Evolutionary conservation across 2,797 vertebrate genomes (phyloP).

Genomic region (Smutsia gigantea): DNA sequence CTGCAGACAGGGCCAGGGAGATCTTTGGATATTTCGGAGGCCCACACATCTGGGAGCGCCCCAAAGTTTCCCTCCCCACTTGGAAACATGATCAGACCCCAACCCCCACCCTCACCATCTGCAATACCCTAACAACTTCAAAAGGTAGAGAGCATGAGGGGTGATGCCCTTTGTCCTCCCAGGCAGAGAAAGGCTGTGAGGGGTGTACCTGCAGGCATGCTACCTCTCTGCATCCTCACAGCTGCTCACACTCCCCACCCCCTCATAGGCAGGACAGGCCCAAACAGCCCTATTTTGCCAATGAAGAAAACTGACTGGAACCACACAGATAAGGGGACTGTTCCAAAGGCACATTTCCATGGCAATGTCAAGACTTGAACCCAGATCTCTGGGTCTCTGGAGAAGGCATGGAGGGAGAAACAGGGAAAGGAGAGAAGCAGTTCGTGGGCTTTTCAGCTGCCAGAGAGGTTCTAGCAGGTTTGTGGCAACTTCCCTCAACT

Average conservation of each 20-base stretch:
- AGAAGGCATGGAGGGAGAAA: not conserved
- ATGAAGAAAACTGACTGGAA: not conserved
- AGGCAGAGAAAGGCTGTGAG: not conserved
- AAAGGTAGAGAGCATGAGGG: fast-evolving
- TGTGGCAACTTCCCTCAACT: not conserved
- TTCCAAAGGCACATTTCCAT: not conserved
- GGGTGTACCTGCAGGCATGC: not conserved
- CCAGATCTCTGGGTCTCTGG: not conserved
- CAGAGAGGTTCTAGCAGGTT: not conserved
- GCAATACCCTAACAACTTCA: not conserved
- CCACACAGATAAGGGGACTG: not conserved
- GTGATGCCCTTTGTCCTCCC: too few species aligned
- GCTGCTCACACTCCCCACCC: not conserved
- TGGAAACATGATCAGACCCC: not conserved
- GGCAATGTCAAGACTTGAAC: not conserved
- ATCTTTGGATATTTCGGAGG: not conserved
- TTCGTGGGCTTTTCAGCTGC: fast-evolving
- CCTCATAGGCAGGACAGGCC: not conserved
- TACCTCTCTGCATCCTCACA: not conserved
- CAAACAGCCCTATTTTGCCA: not conserved
- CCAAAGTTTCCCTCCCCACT: not conserved
- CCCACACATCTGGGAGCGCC: not conserved
- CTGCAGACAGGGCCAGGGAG: not conserved
- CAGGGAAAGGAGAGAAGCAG: not conserved
- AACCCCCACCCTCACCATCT: not conserved